phyloP scores from a whole-genome alignment of 2,888 invertebrate species.

The Ellobium chinense region DNA sequence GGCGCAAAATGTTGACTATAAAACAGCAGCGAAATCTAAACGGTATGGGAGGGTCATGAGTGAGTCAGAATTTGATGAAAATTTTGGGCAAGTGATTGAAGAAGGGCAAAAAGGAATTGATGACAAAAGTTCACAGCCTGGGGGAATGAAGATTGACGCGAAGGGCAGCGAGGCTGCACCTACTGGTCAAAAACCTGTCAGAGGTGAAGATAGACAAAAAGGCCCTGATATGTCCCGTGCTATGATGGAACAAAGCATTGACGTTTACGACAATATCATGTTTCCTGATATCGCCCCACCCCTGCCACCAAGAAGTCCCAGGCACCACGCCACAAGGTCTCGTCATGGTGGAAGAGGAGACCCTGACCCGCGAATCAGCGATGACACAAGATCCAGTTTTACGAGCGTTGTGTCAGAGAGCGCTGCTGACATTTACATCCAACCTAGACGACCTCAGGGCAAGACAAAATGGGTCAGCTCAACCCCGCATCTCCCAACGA shows the following conservation, averaged over 20 bases:
- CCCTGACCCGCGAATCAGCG: background rate
- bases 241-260: background rate
- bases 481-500: conserved; percentile 14
- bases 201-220: background rate
- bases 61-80: conserved; percentile 21
- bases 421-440: background rate
- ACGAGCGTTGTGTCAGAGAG: conserved; percentile 18
- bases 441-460: background rate
- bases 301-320: background rate
- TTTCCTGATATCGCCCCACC: conserved; percentile 12
- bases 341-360: background rate
- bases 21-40: background rate
- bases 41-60: conserved; percentile 16
- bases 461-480: conserved; percentile 32
- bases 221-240: too few relatives aligned
- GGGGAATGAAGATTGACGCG: background rate
- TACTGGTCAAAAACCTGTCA: background rate
- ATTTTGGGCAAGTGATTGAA: background rate
- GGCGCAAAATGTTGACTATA: background rate
- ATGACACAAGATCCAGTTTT: conserved; percentile 9
- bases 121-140: background rate
- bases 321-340: background rate
- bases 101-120: background rate
- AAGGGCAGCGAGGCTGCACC: background rate
- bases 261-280: conserved; percentile 13